phyloP scores from a whole-genome alignment of 2,113 vertebrate species.

The Rana temporaria region DNA sequence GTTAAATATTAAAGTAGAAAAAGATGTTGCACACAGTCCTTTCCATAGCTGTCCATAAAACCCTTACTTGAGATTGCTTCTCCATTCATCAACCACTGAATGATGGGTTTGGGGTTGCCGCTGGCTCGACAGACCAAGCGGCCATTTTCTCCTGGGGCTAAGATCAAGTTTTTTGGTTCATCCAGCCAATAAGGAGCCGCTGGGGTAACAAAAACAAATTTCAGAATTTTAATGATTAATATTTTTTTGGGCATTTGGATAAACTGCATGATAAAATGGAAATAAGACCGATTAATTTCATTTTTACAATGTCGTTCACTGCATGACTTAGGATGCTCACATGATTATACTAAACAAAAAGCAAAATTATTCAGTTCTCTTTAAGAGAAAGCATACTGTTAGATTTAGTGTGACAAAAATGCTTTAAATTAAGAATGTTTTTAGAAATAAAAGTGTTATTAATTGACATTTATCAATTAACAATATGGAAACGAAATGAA shows the following conservation, averaged over 20 bases:
- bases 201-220: slow-evolving; percentile 61
- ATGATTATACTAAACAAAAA: no score
- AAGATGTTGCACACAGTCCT: no score
- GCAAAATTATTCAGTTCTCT: no score
- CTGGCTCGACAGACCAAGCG: slow-evolving; percentile 91
- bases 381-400: no score
- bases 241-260: not conserved
- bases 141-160: slow-evolving; percentile 89
- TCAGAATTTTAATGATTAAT: no score
- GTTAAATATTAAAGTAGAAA: no score
- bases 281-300: not conserved
- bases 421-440: no score
- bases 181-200: slow-evolving; percentile 97
- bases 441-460: no score
- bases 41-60: no score
- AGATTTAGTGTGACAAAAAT: no score
- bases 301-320: not conserved
- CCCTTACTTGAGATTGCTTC: slow-evolving; percentile 82
- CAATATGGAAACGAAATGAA: no score
- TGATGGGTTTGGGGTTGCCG: slow-evolving; percentile 91
- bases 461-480: no score
- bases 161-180: slow-evolving; percentile 88
- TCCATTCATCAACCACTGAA: slow-evolving; percentile 92
- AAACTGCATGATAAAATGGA: not conserved
- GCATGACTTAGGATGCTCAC: not conserved